Percentiles rank a stretch among this genome's conserved stretches.
Evolutionary conservation across 2,888 invertebrate genomes (phyloP).

Genomic region (Microplitis manilae): DNA sequence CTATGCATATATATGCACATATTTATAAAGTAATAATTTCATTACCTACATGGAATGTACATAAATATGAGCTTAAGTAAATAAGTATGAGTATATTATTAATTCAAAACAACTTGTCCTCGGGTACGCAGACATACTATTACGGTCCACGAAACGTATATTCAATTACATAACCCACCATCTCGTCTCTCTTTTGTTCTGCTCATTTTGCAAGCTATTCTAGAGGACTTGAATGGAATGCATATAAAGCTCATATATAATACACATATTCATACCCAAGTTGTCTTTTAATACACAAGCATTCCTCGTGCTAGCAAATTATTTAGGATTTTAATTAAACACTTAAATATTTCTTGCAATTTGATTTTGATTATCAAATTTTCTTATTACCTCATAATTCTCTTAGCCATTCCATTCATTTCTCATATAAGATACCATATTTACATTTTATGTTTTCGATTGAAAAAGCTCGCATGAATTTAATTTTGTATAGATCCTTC

Average conservation of each 20-base stretch:
- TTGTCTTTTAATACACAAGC: constrained; percentile 56
- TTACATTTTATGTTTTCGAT: too few relatives aligned
- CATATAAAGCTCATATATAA: not conserved
- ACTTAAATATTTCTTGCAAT: constrained; percentile 42
- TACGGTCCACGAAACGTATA: not conserved
- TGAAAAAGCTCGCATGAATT: too few relatives aligned
- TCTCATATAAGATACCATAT: too few relatives aligned
- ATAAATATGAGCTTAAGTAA: not conserved
- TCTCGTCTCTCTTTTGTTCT: not conserved
- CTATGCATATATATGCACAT: too few relatives aligned
- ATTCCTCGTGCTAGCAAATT: constrained; percentile 62
- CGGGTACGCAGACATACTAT: not conserved
- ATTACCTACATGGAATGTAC: not conserved
- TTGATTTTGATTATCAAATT: not conserved
- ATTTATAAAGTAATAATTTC: not conserved
- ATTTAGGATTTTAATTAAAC: constrained; percentile 68
- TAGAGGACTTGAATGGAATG: not conserved
- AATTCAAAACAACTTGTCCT: not conserved
- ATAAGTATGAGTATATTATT: not conserved
- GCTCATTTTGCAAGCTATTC: not conserved
- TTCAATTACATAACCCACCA: not conserved
- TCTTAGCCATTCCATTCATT: not conserved
- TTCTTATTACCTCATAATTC: not conserved
- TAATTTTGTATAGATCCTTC: too few relatives aligned
- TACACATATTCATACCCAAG: not conserved